These are phyloP conservation scores for Yponomeuta evonymella DNA, from an alignment of 2,888 invertebrate genomes.

Conservation along the genomic window DNA sequence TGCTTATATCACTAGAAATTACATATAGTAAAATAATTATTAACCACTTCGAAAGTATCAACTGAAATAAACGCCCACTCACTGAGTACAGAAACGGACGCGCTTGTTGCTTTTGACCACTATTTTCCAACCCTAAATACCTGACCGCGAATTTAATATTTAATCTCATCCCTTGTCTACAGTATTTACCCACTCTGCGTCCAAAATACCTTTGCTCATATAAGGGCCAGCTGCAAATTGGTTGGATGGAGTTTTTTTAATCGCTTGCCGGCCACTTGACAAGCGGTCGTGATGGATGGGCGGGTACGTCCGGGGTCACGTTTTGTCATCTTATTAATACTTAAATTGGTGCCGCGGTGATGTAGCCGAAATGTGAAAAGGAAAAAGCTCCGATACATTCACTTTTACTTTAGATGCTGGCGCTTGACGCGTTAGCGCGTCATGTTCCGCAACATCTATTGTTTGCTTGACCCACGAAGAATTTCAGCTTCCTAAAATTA, in stretches of 20 bases:
- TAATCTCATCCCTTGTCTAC: slow-evolving; percentile 73
- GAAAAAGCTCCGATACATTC: slow-evolving; percentile 11
- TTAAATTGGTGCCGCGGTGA: slow-evolving; percentile 70
- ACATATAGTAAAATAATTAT: too few species aligned
- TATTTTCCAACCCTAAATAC: slow-evolving; percentile 71
- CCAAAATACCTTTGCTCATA: slow-evolving; percentile 59
- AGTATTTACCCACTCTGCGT: slow-evolving; percentile 64
- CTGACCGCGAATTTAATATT: slow-evolving; percentile 74
- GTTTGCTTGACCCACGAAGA: too few species aligned
- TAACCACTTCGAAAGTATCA: too few species aligned
- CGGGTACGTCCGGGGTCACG: slow-evolving; percentile 55
- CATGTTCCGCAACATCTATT: too few species aligned
- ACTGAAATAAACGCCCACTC: neutral
- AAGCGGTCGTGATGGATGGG: slow-evolving; percentile 67
- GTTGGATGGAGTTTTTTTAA: slow-evolving; percentile 66
- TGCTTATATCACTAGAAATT: too few species aligned
- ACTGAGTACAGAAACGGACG: slow-evolving; percentile 25
- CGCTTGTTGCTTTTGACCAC: slow-evolving; percentile 51
- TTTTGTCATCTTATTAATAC: slow-evolving; percentile 76
- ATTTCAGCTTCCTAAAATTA: too few species aligned
- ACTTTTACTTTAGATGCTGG: slow-evolving; percentile 5
- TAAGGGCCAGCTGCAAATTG: slow-evolving; percentile 40
- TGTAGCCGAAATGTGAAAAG: slow-evolving; percentile 49
- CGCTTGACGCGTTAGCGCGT: neutral
- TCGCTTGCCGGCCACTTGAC: slow-evolving; percentile 68